These are phyloP conservation scores for Acronicta alni DNA, from an alignment of 2,888 invertebrate species.

Conservation along the genomic window DNA sequence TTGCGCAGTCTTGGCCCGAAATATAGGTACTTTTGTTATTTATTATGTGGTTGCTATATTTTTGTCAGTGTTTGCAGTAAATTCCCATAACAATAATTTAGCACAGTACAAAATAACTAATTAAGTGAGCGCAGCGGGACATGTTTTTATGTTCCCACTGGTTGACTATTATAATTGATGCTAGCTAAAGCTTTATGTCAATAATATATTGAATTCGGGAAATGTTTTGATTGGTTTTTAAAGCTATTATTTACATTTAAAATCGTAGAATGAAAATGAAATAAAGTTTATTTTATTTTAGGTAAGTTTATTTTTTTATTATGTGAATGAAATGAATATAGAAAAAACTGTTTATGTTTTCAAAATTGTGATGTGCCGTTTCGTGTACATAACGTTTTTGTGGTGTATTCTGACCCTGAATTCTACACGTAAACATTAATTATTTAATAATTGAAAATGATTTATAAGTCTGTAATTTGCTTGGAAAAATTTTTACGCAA, in stretches of 20 bases:
- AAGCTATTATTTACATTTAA: conserved; percentile 26
- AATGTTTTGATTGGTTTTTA: conserved; percentile 33
- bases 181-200: conserved; percentile 42
- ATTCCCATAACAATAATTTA: conserved; percentile 33
- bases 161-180: conserved; percentile 43
- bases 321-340: too few species aligned
- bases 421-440: conserved; percentile 23
- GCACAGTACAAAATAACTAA: conserved; percentile 39
- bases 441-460: conserved; percentile 20
- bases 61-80: conserved; percentile 27
- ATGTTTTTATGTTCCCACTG: conserved; percentile 45
- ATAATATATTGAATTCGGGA: conserved; percentile 41
- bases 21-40: not conserved
- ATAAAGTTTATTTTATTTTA: too few species aligned
- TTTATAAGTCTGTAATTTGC: conserved; percentile 13
- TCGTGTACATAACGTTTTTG: conserved; percentile 29
- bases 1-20: too few species aligned
- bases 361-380: conserved; percentile 24
- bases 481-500: conserved; percentile 1
- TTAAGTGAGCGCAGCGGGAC: conserved; percentile 46
- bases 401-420: conserved; percentile 26
- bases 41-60: conserved; percentile 2
- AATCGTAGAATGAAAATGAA: conserved; percentile 8
- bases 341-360: conserved; percentile 23
- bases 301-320: too few species aligned